A percentile compares a stretch with the other conserved stretches of the same genome.
Conservation (phyloP, 37 sponge, comb jelly and placozoan genomes). For the Halichondria panicea region DNA sequence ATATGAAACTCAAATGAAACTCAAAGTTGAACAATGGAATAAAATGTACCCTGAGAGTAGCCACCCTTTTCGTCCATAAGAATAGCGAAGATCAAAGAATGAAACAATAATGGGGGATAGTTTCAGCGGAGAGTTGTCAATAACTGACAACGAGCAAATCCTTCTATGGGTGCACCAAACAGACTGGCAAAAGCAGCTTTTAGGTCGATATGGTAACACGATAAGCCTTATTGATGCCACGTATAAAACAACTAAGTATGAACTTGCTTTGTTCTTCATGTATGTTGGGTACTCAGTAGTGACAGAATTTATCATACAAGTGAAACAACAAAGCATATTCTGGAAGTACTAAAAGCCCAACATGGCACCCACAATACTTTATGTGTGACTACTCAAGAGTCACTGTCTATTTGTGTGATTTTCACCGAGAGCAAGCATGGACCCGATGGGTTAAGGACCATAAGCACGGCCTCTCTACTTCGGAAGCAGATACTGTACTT, state of each 20-base stretch:
- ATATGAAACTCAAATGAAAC: constrained; percentile 4
- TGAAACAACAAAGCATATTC: constrained; percentile 22
- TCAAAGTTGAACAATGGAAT: constrained; percentile 33
- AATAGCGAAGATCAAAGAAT: not conserved
- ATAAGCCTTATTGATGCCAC: constrained; percentile 34
- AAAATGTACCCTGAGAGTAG: not conserved
- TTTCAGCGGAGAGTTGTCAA: not conserved
- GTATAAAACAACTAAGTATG: constrained; percentile 40
- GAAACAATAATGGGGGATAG: not conserved
- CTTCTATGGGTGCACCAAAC: constrained; percentile 38
- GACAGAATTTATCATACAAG: constrained; percentile 28
- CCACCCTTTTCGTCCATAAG: constrained; percentile 15
- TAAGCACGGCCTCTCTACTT: constrained; percentile 38
- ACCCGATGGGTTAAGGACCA: constrained; percentile 13
- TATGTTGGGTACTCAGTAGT: constrained; percentile 36
- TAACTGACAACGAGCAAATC: not conserved
- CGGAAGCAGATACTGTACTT: constrained; percentile 22
- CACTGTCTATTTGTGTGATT: constrained; percentile 40
- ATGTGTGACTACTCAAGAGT: constrained; percentile 46
- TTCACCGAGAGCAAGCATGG: constrained; percentile 4
- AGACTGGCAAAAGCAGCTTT: constrained; percentile 34
- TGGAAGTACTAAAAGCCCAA: constrained; percentile 38
- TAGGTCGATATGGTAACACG: constrained; percentile 31
- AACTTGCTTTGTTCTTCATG: constrained; percentile 38
- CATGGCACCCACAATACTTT: constrained; percentile 27